Evolutionary conservation across 2,888 invertebrate species (phyloP), one percentile per base, ranked within the genome.

Genomic region (Selenia dentaria): DNA sequence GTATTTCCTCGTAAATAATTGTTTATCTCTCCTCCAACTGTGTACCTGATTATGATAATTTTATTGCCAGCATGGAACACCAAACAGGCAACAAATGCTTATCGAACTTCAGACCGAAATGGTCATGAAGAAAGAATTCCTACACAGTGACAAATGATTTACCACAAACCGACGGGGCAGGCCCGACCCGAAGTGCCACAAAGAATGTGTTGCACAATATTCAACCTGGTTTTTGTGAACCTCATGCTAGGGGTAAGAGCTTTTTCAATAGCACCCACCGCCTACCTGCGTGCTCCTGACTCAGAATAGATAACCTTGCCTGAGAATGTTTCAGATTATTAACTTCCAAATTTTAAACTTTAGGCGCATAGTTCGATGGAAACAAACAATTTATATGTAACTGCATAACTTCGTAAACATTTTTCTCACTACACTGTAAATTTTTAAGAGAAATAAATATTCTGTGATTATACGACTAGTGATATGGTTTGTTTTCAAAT

Each of bases 161-260:
- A 55, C 41, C 49, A 48, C 53, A 48, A 16, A 16, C 16, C 16
- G 4, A 16, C 27, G n/a, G 12, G 12, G 26, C 32, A n/a, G n/a
- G n/a, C n/a, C n/a, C n/a, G 36, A 45, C 41, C 38, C 34, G 44
- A 57, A 49, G 63, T 61, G 67, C 70, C 61, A 54, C 39, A 50
- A 62, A 52, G 64, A 68, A 69, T 65, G 62, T 62, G 58, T 79
- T 74, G 72, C 69, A 70, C 64, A 74, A 70, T 60, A 63, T 60
- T 46, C 59, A 64, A 59, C 62, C 43, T 48, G 56, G 8, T 74
- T 74, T 72, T 76, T 69, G 61, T 67, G 51, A 29, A 14, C 24
- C 22, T 31, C 28, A 36, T 24, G 36, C 38, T 43, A 57, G 57
- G 65, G 70, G 58, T 62, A 54, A n/a, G n/a, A 60, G 16, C 46